Evolutionary conservation across 2,888 invertebrate genomes (phyloP).

Genomic region (Cephus runcator): DNA sequence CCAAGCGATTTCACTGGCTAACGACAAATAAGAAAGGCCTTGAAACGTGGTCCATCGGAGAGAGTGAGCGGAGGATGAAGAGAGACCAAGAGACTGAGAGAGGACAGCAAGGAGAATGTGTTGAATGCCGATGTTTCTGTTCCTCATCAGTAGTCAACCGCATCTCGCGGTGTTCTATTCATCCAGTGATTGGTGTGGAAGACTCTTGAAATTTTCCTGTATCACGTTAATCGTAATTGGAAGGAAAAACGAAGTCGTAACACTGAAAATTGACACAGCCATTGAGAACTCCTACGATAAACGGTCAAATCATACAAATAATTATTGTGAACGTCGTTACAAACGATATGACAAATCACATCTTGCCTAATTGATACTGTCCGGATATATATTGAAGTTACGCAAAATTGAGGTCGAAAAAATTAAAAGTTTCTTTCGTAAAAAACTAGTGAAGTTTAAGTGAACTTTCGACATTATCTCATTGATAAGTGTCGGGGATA

Average conservation of each 20-base stretch:
- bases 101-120: slow-evolving; percentile 1
- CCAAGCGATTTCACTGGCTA: not conserved
- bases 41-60: slow-evolving; percentile 12
- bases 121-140: slow-evolving; percentile 54
- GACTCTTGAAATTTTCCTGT: not conserved
- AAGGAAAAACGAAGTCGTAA: not conserved
- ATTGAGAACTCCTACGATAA: not conserved
- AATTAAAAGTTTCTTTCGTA: not conserved
- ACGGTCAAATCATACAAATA: not conserved
- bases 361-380: not conserved
- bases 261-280: not conserved
- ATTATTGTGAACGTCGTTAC: not conserved
- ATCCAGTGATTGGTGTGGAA: slow-evolving; percentile 14
- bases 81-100: not conserved
- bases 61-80: slow-evolving; percentile 16
- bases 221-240: not conserved
- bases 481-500: not conserved
- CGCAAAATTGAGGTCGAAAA: not conserved
- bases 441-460: not conserved
- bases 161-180: slow-evolving; percentile 46
- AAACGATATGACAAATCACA: not conserved
- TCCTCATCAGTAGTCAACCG: slow-evolving; percentile 62
- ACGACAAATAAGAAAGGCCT: not conserved
- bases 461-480: not conserved
- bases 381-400: not conserved